Conservation (phyloP, 1,140 invertebrate species). For the Drosophila fuyamai region DNA sequence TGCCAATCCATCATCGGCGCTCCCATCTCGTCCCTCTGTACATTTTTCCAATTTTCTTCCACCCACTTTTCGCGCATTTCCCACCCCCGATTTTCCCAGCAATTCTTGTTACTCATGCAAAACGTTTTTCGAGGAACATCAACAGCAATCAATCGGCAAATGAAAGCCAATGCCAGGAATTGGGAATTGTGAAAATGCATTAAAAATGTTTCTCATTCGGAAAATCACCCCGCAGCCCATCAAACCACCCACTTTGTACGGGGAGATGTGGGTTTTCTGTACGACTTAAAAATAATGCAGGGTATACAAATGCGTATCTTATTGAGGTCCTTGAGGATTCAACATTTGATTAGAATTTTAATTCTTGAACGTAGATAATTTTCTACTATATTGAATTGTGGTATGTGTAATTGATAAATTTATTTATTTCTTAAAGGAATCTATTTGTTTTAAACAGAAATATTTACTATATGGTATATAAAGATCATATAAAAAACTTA, state of each 20-base stretch:
- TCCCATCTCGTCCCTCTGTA: neutral
- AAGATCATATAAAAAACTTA: too few relatives aligned
- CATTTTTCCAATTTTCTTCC: slow-evolving; percentile 1
- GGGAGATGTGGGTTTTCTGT: neutral
- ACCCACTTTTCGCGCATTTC: neutral
- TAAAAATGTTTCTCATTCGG: slow-evolving; percentile 54
- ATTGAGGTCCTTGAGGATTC: too few relatives aligned
- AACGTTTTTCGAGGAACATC: slow-evolving; percentile 32
- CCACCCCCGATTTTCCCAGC: neutral
- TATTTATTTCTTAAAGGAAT: too few relatives aligned
- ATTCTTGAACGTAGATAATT: too few relatives aligned
- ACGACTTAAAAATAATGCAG: neutral
- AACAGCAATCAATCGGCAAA: slow-evolving; percentile 72
- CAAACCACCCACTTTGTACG: slow-evolving; percentile 4
- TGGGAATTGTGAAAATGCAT: slow-evolving; percentile 60
- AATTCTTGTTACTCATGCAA: slow-evolving; percentile 13
- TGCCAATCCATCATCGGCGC: slow-evolving; percentile 34
- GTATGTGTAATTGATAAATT: too few relatives aligned
- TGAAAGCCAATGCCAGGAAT: slow-evolving; percentile 40
- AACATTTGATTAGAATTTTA: too few relatives aligned
- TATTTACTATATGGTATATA: too few relatives aligned
- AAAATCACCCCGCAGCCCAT: slow-evolving; percentile 1
- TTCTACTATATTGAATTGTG: too few relatives aligned
- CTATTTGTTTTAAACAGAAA: too few relatives aligned
- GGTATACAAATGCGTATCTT: neutral